Evolutionary conservation across 2,888 invertebrate species (phyloP), one percentile per base, ranked within the genome.

Genomic region (Mayetiola destructor): DNA sequence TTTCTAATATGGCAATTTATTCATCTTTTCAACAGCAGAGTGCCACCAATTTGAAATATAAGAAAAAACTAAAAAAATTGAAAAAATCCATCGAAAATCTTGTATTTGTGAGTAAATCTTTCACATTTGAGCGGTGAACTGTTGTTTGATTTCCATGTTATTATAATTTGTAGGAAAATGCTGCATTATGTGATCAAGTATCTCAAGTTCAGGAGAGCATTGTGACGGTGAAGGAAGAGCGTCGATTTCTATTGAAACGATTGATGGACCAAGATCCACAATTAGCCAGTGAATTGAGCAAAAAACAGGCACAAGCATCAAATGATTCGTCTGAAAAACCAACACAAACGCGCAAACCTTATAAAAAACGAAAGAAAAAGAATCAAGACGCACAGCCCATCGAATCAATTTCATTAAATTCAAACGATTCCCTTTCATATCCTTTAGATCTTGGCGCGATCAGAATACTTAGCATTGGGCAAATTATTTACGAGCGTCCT

Each of bases 161-260:
- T 52, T 29, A 10, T 20, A 4, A 27, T 32, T 57, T 56, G 2
- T 64, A 88, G 88, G 88, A 88, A 75, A 88, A 88, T 74, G 84
- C 87, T 56, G 85, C 87, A 5, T 69, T 92, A 2, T 90, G 91
- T 70, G 93, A 93, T 75, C 89, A 92, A 76, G 84, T 91, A 16
- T 82, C 87, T 1, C 80, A 84, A 69, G 80, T 86, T 61, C 91
- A 93, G 72, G 85, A 88, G 64, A 86, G 86, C 68, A 80, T 89
- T 55, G 71, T 84, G 27, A 78, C 84, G 56, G 82, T 85, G 0
- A 86, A 87, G 66, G 89, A 91, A 67, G 91, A 93, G 69, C 77
- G 91, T 60, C 80, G 87, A 62, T 89, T 83, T 70, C 73, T 93
- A 42, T 73, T 90, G 29, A 80, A 82, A 61, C 88, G 88, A 68